Evolutionary conservation across 2,888 invertebrate species (phyloP), one percentile per base, ranked within the genome.

Genomic region (Tromatobia lineatoria): DNA sequence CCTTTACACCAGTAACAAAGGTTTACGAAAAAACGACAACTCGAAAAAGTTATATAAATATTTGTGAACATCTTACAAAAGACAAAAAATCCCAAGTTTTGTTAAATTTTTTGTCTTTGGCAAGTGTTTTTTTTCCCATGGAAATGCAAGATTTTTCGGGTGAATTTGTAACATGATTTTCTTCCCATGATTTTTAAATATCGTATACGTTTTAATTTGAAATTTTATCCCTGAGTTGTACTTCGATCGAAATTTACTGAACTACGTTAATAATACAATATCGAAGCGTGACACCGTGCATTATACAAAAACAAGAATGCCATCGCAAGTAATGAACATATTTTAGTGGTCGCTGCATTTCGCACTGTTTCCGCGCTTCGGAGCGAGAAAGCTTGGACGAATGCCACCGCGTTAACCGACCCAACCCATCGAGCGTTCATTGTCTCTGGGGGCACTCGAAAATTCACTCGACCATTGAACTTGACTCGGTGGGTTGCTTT

Each of bases 401-500:
- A 57, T 61, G 74, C 61, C 61, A 74, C 59, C 59, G 61, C 59
- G 74, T 61, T 74, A 74, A 74, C 74, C 59, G 74, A 74, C 59
- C 47, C 74, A 34, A 10, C 47, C 61, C 61, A 74, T 50, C 47
- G 47, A 29, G 61, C 47, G 45, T 59, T 61, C 61, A 61, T 74
- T 74, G 74, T 74, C 74, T 61, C 61, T 2, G 47, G 42, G 47
- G 74, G 50, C 34, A 61, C 74, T 74, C 59, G 74, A 74, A 74
- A 74, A 74, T 74, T 61, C 74, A 74, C 74, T 61, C 74, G 61
- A 47, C 74, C 61, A 74, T 74, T 74, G 61, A 74, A 74, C 74
- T 47, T 34, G 74, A 74, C 61, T 74, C 61, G 15, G 57, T 61
- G 59, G 8, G 42, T 66, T 45, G 42, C 34, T 20, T 29, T 61